These are phyloP conservation scores for Nematopogon swammerdamellus DNA, from an alignment of 2,888 invertebrate species.

Conservation along the genomic window DNA sequence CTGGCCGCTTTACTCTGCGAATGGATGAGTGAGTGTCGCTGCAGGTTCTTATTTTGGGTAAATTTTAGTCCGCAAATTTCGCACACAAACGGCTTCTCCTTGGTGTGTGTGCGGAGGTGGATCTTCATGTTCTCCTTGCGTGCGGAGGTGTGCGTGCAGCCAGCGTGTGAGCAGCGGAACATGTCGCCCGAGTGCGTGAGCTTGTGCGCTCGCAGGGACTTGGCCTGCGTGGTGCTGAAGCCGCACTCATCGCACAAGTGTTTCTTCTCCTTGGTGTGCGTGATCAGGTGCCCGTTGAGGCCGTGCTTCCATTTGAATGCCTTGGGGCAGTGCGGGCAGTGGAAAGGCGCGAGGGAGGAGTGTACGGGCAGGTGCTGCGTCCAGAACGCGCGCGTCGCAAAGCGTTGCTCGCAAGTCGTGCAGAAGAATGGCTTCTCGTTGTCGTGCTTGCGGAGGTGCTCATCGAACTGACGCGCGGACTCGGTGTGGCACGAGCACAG, in stretches of 20 bases:
- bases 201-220: constrained; percentile 49
- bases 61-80: constrained; percentile 55
- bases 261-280: constrained; percentile 43
- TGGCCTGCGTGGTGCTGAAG: constrained; percentile 52
- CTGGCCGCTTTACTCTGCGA: constrained; percentile 19
- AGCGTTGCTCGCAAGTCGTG: constrained; percentile 41
- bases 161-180: constrained; percentile 40
- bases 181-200: constrained; percentile 46
- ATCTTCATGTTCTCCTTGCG: constrained; percentile 52
- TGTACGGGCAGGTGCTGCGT: constrained; percentile 52
- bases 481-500: constrained; percentile 18
- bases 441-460: constrained; percentile 37
- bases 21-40: constrained; percentile 11
- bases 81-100: constrained; percentile 53
- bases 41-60: constrained; percentile 51
- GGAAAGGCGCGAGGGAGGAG: constrained; percentile 47
- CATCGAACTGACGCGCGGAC: constrained; percentile 16
- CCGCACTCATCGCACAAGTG: constrained; percentile 57
- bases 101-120: constrained; percentile 50
- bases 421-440: constrained; percentile 49
- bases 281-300: constrained; percentile 47
- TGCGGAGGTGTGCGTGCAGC: constrained; percentile 39
- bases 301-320: constrained; percentile 60
- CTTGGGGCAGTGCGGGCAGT: constrained; percentile 42
- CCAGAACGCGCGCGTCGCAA: constrained; percentile 42